These are phyloP conservation scores for Rhinogobius similis DNA, from an alignment of 2,113 vertebrate species.

Conservation along the genomic window DNA sequence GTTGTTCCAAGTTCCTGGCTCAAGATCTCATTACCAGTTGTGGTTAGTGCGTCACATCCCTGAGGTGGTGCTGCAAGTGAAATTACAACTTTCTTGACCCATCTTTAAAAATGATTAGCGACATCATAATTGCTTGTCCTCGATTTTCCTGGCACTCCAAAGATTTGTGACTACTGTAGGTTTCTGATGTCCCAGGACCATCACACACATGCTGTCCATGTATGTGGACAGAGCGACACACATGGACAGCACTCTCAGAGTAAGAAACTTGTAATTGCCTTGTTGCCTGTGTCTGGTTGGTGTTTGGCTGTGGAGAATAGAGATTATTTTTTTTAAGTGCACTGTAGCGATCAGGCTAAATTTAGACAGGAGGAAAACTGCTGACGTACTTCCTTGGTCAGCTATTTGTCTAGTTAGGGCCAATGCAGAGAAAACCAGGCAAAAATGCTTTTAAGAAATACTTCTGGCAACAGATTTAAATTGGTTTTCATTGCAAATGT, in stretches of 20 bases:
- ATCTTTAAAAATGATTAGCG: too few relatives aligned
- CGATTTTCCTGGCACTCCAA: too few relatives aligned
- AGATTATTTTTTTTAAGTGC: conserved; percentile 35
- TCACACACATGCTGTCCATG: not conserved
- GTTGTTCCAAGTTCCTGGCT: too few relatives aligned
- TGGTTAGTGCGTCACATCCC: too few relatives aligned
- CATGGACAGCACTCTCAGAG: conserved; percentile 33
- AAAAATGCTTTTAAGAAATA: conserved; percentile 1
- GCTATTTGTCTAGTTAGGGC: conserved; percentile 36
- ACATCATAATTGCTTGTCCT: too few relatives aligned
- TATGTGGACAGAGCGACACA: conserved; percentile 19
- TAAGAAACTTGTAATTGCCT: conserved; percentile 45
- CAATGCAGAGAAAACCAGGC: conserved; percentile 18
- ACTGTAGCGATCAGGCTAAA: conserved; percentile 39
- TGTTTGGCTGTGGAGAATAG: not conserved
- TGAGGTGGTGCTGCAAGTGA: too few relatives aligned
- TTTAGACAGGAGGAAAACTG: conserved; percentile 55
- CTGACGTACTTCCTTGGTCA: conserved; percentile 51
- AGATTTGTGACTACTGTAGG: too few relatives aligned
- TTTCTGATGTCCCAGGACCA: too few relatives aligned
- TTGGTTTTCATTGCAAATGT: too few relatives aligned
- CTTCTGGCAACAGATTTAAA: not conserved
- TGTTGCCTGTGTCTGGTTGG: conserved; percentile 23
- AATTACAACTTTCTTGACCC: too few relatives aligned
- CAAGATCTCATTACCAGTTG: too few relatives aligned